Conservation (phyloP, 2,888 invertebrate species). For the Hemaris fuciformis region DNA sequence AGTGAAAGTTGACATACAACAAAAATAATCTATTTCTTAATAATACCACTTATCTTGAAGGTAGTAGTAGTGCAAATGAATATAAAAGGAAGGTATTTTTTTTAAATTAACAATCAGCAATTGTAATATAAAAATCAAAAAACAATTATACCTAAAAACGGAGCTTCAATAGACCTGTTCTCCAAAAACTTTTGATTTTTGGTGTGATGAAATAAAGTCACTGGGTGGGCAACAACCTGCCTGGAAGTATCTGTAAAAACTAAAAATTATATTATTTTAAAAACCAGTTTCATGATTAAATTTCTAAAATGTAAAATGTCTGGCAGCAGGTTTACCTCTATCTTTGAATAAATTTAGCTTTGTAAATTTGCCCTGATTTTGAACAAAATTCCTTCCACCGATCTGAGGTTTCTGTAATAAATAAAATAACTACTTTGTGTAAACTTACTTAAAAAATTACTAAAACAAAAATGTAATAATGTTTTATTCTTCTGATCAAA, state of each 20-base stretch:
- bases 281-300: neutral
- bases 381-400: constrained; percentile 23
- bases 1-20: too few relatives aligned
- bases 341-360: constrained; percentile 45
- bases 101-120: too few relatives aligned
- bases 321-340: constrained; percentile 59
- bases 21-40: too few relatives aligned
- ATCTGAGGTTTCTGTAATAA: neutral
- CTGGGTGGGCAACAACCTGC: constrained; percentile 69
- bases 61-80: too few relatives aligned
- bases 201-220: constrained; percentile 23
- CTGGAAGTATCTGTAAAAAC: constrained; percentile 69
- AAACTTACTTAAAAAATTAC: too few relatives aligned
- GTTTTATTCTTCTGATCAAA: too few relatives aligned
- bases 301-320: too few relatives aligned
- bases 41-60: too few relatives aligned
- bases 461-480: too few relatives aligned
- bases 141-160: constrained; percentile 41
- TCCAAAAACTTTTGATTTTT: constrained; percentile 47
- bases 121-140: neutral
- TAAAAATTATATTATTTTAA: constrained; percentile 25
- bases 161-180: constrained; percentile 48
- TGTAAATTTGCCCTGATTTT: constrained; percentile 41
- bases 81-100: too few relatives aligned
- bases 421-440: neutral